Conservation (phyloP, 2,888 invertebrate genomes). For the Ormia ochracea region DNA sequence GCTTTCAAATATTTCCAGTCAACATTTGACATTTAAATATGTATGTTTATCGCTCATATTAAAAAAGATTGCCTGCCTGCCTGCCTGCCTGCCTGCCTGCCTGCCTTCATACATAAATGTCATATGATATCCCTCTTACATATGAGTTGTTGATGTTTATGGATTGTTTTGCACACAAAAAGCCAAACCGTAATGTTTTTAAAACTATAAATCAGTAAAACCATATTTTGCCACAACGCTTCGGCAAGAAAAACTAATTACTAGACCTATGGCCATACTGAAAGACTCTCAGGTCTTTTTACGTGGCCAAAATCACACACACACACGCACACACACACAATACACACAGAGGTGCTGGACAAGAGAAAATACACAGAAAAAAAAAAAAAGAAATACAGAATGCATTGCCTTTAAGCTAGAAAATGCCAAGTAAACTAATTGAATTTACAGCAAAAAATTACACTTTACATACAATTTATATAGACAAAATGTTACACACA, state of each 20-base stretch:
- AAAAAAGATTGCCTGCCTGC: no score
- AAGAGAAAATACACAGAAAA: no score
- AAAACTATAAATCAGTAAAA: slow-evolving; percentile 61
- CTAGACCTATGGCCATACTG: slow-evolving; percentile 57
- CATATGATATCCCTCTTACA: slow-evolving; percentile 58
- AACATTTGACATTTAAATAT: slow-evolving; percentile 62
- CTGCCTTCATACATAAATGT: slow-evolving; percentile 47
- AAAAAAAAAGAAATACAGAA: slow-evolving; percentile 11
- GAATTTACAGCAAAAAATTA: slow-evolving; percentile 60
- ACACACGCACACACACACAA: not conserved
- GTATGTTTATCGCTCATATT: slow-evolving; percentile 15
- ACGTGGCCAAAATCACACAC: slow-evolving; percentile 25
- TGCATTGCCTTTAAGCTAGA: slow-evolving; percentile 55
- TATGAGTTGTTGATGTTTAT: slow-evolving; percentile 52
- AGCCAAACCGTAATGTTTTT: slow-evolving; percentile 36
- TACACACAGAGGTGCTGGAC: no score
- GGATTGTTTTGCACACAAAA: slow-evolving; percentile 38
- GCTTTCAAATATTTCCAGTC: not conserved
- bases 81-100: no score
- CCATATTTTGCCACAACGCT: slow-evolving; percentile 54
- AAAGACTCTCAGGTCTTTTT: slow-evolving; percentile 24
- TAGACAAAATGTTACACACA: slow-evolving; percentile 13
- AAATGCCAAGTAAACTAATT: slow-evolving; percentile 62
- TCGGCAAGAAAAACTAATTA: slow-evolving; percentile 59
- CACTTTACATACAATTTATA: slow-evolving; percentile 44